These are phyloP conservation scores for Cabera pusaria DNA, from an alignment of 2,888 invertebrate genomes.

Conservation along the genomic window DNA sequence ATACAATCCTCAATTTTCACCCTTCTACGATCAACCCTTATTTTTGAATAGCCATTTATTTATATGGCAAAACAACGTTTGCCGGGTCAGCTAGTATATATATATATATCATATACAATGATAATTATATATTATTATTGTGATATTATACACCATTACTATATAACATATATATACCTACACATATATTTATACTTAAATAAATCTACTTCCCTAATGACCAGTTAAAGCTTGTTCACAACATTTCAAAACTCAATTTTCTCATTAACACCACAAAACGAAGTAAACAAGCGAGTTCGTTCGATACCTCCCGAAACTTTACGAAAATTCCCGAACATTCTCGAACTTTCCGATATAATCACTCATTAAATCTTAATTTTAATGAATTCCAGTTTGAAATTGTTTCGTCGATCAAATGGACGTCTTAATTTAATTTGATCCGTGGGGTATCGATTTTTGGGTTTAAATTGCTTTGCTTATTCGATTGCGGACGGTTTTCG, in stretches of 20 bases:
- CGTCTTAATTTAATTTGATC: conserved; percentile 43
- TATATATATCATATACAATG: too few relatives aligned
- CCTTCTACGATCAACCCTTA: too few relatives aligned
- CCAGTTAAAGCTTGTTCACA: conserved; percentile 4
- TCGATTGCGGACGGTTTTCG: conserved; percentile 10
- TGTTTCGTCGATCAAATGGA: conserved; percentile 32
- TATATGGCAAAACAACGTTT: too few relatives aligned
- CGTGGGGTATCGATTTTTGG: conserved; percentile 18
- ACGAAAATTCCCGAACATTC: conserved; percentile 5
- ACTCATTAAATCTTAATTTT: conserved; percentile 45
- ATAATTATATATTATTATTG: too few relatives aligned
- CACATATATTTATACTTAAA: too few relatives aligned
- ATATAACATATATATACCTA: too few relatives aligned
- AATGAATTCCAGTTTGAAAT: conserved; percentile 40
- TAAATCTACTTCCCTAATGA: background rate
- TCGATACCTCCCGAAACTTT: conserved; percentile 4
- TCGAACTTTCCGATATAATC: conserved; percentile 29
- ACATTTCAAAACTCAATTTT: conserved; percentile 14
- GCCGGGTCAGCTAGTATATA: too few relatives aligned
- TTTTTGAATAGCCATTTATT: too few relatives aligned
- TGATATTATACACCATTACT: too few relatives aligned
- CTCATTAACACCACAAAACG: conserved; percentile 10
- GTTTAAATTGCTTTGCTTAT: conserved; percentile 19
- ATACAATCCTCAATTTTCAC: too few relatives aligned
- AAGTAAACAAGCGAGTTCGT: conserved; percentile 5